Evolutionary conservation across 2,888 invertebrate species (phyloP), one percentile per base, ranked within the genome.

Genomic region (Euzophera pinguis): DNA sequence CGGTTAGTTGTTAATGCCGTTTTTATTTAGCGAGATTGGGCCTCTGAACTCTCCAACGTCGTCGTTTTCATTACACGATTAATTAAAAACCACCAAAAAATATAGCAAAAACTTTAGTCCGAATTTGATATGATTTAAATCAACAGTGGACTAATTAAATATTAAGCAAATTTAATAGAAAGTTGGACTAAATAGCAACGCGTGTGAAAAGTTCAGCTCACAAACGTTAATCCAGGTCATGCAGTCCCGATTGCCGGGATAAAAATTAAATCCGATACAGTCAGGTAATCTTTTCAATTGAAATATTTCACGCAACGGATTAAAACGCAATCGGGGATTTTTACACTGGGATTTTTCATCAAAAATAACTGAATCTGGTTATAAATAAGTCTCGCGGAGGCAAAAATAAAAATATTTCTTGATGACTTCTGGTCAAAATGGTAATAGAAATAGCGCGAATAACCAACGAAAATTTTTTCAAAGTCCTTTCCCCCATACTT

Each of bases 281-380:
- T 57, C 61, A 61, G 57, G 60, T 69, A 65, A 71, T 68, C 71
- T 63, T 49, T 61, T 53, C 69, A 65, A 67, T 67, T 64, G 69
- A 68, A 69, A 72, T 67, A 68, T 73, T 73, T 64, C 56, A 62
- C 62, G 54, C 63, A 43, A 52, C 42, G 39, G 41, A 17, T 50
- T 39, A 22, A 39, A 38, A 29, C 17, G 9, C 10, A 12, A n/a
- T 29, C 13, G 43, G 29, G 7, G 9, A 3, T 43, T 43, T 43
- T 29, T 13, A 6, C 3, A 12, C 27, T 29, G 43, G 1, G 13
- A 43, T 29, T 43, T 43, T 29, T 13, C 41, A 43, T 42, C 17
- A 17, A 38, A 43, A 27, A 43, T 12, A 7, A 8, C 43, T 27
- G 8, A 32, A 32, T 32, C 32, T 32, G 32, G 10, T 6, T 32